Conservation (phyloP, 2,888 invertebrate species). For the Furcula furcula region DNA sequence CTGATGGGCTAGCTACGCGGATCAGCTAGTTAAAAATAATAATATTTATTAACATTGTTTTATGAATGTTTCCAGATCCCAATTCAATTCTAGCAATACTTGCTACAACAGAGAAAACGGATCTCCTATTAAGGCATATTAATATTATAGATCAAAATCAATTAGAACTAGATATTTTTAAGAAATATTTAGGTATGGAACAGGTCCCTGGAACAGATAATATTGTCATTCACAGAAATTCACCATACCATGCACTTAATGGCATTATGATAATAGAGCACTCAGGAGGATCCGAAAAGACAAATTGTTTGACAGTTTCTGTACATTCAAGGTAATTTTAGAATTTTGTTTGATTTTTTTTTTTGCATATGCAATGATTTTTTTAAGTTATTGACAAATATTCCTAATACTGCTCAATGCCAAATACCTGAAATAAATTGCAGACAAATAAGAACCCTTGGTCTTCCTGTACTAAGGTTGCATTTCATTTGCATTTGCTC, state of each 20-base stretch:
- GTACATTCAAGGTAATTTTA: constrained; percentile 54
- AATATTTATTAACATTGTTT: constrained; percentile 6
- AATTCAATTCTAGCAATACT: constrained; percentile 44
- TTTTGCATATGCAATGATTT: no score
- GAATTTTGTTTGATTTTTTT: no score
- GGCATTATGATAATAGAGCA: constrained; percentile 51
- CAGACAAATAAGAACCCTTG: no score
- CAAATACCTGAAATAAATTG: no score
- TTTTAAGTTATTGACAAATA: no score
- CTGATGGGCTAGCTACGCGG: no score
- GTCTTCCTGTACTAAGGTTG: no score
- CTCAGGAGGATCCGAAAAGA: constrained; percentile 9
- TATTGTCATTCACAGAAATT: constrained; percentile 45
- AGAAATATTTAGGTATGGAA: constrained; percentile 52
- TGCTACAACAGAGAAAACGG: constrained; percentile 46
- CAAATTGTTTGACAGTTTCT: constrained; percentile 25
- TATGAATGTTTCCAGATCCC: constrained; percentile 37
- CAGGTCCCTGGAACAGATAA: constrained; percentile 28
- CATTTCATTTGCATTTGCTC: no score
- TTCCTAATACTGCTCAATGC: no score
- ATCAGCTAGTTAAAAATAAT: not conserved
- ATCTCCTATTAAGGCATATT: constrained; percentile 47
- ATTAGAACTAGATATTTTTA: constrained; percentile 41
- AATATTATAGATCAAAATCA: constrained; percentile 19
- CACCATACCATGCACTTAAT: constrained; percentile 56